Evolutionary conservation across 2,113 vertebrate genomes (phyloP).

Genomic region (Ictidomys tridecemlineatus): DNA sequence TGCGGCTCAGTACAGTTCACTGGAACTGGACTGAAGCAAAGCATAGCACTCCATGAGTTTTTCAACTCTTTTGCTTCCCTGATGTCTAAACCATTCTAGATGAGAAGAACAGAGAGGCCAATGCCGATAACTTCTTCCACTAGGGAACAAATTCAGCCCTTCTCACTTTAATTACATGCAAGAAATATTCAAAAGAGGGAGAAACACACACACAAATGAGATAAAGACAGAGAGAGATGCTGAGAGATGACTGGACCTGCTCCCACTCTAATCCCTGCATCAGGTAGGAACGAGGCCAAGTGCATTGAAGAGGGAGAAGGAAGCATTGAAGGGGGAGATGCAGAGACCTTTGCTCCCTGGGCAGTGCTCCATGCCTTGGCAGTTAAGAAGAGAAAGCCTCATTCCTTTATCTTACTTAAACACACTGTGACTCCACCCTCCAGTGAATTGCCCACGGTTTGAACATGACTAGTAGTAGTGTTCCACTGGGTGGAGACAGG

Average conservation of each 20-base stretch:
- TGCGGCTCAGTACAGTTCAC: not conserved
- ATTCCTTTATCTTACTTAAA: not conserved
- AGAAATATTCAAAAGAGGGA: not conserved
- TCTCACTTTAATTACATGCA: not conserved
- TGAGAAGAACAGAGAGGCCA: not conserved
- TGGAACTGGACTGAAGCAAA: not conserved
- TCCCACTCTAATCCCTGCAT: no score
- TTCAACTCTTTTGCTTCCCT: not conserved
- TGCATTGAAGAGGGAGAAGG: not conserved
- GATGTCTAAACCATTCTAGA: not conserved
- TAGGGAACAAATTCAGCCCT: not conserved
- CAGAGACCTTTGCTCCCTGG: no score
- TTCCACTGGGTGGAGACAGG: not conserved
- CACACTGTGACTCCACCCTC: not conserved
- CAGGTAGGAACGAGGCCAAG: not conserved
- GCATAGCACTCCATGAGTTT: not conserved
- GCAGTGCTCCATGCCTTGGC: not conserved
- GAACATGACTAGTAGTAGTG: no score
- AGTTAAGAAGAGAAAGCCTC: not conserved
- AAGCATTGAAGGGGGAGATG: not conserved
- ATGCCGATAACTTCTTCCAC: not conserved
- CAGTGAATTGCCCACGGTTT: not conserved
- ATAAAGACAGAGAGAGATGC: not conserved
- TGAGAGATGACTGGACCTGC: not conserved
- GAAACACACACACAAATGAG: not conserved